These are phyloP conservation scores for Sebastes ruberrimus DNA, from an alignment of 2,797 vertebrate species.

Conservation along the genomic window DNA sequence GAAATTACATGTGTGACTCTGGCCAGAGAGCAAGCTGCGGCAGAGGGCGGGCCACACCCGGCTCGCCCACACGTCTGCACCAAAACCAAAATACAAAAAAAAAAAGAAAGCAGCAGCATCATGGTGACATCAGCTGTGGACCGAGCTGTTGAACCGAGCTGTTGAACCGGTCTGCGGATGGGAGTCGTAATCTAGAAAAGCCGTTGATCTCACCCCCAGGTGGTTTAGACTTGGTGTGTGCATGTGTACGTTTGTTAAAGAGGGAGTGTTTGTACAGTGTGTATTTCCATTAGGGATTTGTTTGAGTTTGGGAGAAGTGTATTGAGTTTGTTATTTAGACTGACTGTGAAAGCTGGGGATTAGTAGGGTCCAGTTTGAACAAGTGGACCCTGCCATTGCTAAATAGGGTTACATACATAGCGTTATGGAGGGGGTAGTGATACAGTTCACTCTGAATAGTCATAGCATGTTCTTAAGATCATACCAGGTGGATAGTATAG, in stretches of 20 bases:
- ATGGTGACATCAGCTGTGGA: constrained; percentile 65
- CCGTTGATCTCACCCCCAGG: constrained; percentile 71
- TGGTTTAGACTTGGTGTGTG: constrained; percentile 56
- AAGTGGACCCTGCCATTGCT: constrained; percentile 48
- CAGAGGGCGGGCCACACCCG: constrained; percentile 63
- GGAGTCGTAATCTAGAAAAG: constrained; percentile 60
- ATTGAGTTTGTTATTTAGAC: constrained; percentile 44
- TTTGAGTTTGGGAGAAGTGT: constrained; percentile 57
- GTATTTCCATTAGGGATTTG: constrained; percentile 54
- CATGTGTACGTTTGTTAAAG: constrained; percentile 30
- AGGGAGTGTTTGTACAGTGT: constrained; percentile 58
- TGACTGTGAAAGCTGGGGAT: constrained; percentile 46
- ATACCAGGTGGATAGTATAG: constrained; percentile 5
- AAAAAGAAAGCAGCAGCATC: constrained; percentile 1
- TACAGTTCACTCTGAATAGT: neutral
- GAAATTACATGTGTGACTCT: constrained; percentile 78
- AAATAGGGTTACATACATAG: constrained; percentile 49
- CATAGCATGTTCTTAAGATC: neutral
- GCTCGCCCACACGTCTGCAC: constrained; percentile 73
- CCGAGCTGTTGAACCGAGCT: constrained; percentile 52
- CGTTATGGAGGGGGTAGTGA: neutral
- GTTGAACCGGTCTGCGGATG: constrained; percentile 67
- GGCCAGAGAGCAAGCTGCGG: constrained; percentile 77
- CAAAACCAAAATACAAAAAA: neutral
- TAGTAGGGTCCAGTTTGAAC: constrained; percentile 58